Evolutionary conservation across 2,888 invertebrate genomes (phyloP).

Genomic region (Neoascia interrupta): DNA sequence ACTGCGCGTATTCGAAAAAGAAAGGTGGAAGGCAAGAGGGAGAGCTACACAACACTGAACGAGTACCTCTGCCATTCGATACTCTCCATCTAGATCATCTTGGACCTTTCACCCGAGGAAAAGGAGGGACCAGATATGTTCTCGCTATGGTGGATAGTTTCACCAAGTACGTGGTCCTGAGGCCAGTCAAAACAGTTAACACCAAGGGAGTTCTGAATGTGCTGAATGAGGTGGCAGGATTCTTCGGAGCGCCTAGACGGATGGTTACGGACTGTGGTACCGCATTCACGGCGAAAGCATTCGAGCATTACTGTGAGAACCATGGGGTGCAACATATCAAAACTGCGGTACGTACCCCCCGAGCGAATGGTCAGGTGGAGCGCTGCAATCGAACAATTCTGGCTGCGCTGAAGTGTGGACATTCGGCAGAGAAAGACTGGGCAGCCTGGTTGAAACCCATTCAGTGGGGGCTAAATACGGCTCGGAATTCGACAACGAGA

Average conservation of each 20-base stretch:
- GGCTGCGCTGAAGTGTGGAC: no score
- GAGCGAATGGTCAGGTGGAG: conserved; percentile 70
- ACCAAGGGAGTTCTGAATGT: conserved; percentile 18
- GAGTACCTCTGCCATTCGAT: conserved; percentile 36
- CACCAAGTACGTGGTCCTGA: conserved; percentile 30
- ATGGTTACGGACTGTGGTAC: conserved; percentile 72
- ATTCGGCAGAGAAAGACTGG: conserved; percentile 26
- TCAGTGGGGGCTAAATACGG: conserved; percentile 31
- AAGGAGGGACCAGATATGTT: conserved; percentile 27
- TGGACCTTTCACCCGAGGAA: conserved; percentile 18
- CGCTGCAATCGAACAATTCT: conserved; percentile 46
- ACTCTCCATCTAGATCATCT: conserved; percentile 67
- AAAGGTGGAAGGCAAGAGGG: conserved; percentile 13
- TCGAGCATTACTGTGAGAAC: conserved; percentile 66
- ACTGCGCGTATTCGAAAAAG: conserved; percentile 40
- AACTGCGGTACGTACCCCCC: conserved; percentile 69
- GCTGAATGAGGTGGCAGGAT: conserved; percentile 31
- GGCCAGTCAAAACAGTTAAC: conserved; percentile 40
- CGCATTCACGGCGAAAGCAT: conserved; percentile 61
- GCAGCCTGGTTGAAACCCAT: conserved; percentile 12
- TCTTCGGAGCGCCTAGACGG: conserved; percentile 69
- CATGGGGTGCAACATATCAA: conserved; percentile 70
- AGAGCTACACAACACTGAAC: conserved; percentile 1
- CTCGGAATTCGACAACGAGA: conserved; percentile 2
- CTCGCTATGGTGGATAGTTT: conserved; percentile 12